Conservation (phyloP, 2,797 vertebrate species). For the Arnoldichthys spilopterus region DNA sequence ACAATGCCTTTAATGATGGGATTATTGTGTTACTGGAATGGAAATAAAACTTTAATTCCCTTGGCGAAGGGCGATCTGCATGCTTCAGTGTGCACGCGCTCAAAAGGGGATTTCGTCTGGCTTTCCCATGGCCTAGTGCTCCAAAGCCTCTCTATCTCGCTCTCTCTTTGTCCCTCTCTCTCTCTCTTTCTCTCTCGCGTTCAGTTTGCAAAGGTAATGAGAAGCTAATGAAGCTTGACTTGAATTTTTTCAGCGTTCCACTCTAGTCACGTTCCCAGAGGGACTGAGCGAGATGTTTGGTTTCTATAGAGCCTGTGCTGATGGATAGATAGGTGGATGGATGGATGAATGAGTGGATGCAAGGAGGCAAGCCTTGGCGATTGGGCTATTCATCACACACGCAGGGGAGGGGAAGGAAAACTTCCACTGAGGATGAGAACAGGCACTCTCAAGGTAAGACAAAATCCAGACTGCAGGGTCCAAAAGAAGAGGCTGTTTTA, state of each 20-base stretch:
- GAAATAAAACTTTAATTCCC: constrained; percentile 86
- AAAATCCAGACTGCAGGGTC: constrained; percentile 63
- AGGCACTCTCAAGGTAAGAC: constrained; percentile 59
- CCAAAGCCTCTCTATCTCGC: constrained; percentile 49
- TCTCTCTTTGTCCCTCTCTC: constrained; percentile 20
- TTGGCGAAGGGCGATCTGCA: constrained; percentile 76
- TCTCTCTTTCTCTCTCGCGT: constrained; percentile 78
- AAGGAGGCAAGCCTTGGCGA: constrained; percentile 69
- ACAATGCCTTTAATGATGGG: constrained; percentile 84
- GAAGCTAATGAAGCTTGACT: constrained; percentile 96
- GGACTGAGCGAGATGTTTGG: constrained; percentile 77
- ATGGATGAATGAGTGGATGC: constrained; percentile 48
- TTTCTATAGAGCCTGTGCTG: constrained; percentile 77
- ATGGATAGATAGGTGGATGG: constrained; percentile 69
- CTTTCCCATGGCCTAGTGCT: constrained; percentile 82
- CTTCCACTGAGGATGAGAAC: constrained; percentile 23
- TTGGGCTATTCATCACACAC: constrained; percentile 65
- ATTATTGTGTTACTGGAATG: constrained; percentile 83
- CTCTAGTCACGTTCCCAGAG: constrained; percentile 81
- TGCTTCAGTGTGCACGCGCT: constrained; percentile 86
- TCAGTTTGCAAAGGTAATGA: constrained; percentile 92
- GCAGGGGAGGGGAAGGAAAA: constrained; percentile 23
- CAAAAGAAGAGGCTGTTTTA: constrained; percentile 44
- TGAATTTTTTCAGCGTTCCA: constrained; percentile 79
- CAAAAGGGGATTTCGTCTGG: constrained; percentile 79